Percentiles rank a stretch among this genome's conserved stretches.
Evolutionary conservation across 2,113 vertebrate genomes (phyloP).

Genomic region (Leucopsar rothschildi): DNA sequence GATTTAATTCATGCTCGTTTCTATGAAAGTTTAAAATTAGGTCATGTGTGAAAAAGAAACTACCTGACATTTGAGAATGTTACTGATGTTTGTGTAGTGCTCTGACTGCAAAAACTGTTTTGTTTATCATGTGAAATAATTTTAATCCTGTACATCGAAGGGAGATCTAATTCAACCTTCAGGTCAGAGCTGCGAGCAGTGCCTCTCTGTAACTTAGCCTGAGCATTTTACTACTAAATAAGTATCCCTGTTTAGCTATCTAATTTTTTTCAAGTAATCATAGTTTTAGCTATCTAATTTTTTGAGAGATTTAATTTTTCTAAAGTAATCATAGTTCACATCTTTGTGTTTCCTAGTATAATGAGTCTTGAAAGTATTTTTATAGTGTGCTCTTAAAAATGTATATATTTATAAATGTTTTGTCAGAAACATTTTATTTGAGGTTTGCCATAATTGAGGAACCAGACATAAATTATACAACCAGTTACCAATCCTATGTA

Average conservation of each 20-base stretch:
- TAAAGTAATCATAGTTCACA: neutral
- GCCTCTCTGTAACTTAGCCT: neutral
- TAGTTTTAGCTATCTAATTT: neutral
- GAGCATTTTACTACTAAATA: neutral
- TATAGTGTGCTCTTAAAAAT: neutral
- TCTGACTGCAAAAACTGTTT: neutral
- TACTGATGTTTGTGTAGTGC: neutral
- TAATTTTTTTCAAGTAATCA: constrained; percentile 1
- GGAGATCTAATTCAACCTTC: neutral
- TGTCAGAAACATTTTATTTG: constrained; percentile 59
- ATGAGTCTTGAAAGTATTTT: constrained; percentile 36
- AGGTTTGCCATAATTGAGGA: constrained; percentile 62
- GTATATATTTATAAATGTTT: constrained; percentile 39
- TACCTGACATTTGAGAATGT: neutral
- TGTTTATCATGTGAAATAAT: neutral
- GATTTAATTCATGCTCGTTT: neutral
- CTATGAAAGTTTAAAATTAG: neutral
- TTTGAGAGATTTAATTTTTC: neutral
- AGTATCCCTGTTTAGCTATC: neutral
- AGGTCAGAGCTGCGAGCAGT: neutral
- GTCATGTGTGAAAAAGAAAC: neutral
- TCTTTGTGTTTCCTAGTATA: constrained; percentile 4
- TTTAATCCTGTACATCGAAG: neutral
- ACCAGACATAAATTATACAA: constrained; percentile 58
- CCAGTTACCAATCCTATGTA: constrained; percentile 7